Base-by-base conservation (phyloP, 2,888 invertebrate species). In the Podotricha telesiphe region DNA sequence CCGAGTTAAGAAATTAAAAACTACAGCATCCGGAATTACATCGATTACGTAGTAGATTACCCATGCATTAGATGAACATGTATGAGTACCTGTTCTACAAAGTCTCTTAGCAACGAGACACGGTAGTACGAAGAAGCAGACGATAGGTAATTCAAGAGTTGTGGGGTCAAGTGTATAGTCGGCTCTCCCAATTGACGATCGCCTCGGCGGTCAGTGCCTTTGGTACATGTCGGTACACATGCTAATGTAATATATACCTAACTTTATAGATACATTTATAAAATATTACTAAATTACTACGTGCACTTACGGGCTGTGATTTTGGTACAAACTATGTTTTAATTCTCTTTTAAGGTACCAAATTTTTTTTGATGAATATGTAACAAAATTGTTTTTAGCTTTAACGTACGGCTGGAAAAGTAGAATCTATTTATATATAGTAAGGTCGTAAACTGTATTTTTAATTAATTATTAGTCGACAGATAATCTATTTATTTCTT, bases 101-200 rank as follows among this genome's bases (percentile, higher is more conserved):
- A 65, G 53, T 56, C 65, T 61, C 68, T 62, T 74, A 75, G 74
- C 74, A 72, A 76, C 82, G 76, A 79, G 79, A 80, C 79, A 80
- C 82, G 81, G 79, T 80, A 82, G 82, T 65, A 70, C 65, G 69
- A 68, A 70, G 72, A 69, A 78, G 77, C 83, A 84, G 86, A 83
- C 84, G 81, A 86, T 84, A 87, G 87, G 85, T 85, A 86, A 89
- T 88, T 88, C 81, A 85, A 85, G 82, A 85, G 85, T 84, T 85
- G 84, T 85, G 80, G 86, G 90, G 89, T 91, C 91, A 91, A 89
- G 87, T 88, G 86, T 86, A 86, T 80, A 80, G 87, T 80, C 86
- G 85, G 81, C 79, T 83, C 82, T 82, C 83, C 88, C 88, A 91
- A 91, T 90, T 91, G 89, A 80, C 81, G 82, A 79, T 80, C 80